Evolutionary conservation across 2,888 invertebrate species (phyloP), one percentile per base, ranked within the genome.

Genomic region (Glomeris marginata): DNA sequence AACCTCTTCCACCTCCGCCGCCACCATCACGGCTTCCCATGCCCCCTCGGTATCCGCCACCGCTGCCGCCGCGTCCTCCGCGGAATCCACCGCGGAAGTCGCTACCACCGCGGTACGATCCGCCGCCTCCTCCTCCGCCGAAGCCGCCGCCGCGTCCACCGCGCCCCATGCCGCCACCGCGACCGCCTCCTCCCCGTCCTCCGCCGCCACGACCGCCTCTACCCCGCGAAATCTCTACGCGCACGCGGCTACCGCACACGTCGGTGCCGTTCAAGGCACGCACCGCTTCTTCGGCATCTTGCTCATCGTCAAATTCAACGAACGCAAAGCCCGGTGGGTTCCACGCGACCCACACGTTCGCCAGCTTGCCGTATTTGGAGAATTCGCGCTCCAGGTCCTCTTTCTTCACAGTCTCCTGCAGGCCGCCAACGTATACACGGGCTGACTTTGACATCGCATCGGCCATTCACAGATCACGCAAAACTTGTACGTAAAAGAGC

Each of bases 311-410:
- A 70, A 87, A 91, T 72, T 90, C 88, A 67, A 90, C 84, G 73
- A 90, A 90, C 57, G 88, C 90, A 71, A 90, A 91, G 63, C 90
- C 88, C 59, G 88, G 88, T 59, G 90, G 90, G 71, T 90, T 88
- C 69, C 88, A 84, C 59, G 90, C 88, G 60, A 85, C 86, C 88
- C 88, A 90, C 58, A 88, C 87, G 60, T 84, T 84, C 72, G 84
- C 86, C 60, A 90, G 74, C 73, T 87, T 87, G 60, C 90, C 90
- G 69, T 81, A 90, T 72, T 87, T 87, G 63, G 84, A 83, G 68
- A 90, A 90, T 70, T 88, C 85, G 64, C 78, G 76, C 69, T 90
- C 88, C 57, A 91, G 73, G 68, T 90, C 88, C 70, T 90, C 90
- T 66, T 88, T 88, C 72, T 86, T 87, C 66, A 88, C 81, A 66